Base-by-base conservation (phyloP, 1,140 invertebrate species). In the Potamilus streckersoni region DNA sequence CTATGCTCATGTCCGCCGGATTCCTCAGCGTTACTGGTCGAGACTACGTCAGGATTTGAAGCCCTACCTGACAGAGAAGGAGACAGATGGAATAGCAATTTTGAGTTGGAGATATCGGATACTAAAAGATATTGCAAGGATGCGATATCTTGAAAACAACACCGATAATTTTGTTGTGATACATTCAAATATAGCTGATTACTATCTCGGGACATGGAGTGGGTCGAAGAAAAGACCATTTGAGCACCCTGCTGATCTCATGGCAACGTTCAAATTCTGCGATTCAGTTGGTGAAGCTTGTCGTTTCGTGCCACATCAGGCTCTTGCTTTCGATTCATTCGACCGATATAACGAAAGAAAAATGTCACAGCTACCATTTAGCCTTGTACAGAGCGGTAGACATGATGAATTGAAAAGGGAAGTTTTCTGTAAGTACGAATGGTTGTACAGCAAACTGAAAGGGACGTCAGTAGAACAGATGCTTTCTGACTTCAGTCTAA, bases 171-270 rank as follows among this genome's bases (percentile, higher is more conserved):
- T 94, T 95, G 0, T 94, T 94, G 85, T 97, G 97, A 97, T 98
- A 87, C 96, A 98, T 88, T 97, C 96, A 1, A 95, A 95, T 90
- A 97, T 98, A 79, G 96, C 97, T 6, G 97, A 99, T 90, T 99
- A 98, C 88, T 99, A 96, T 87, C 90, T 98, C 16, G 97, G 97
- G 6, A 97, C 96, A 77, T 98, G 96, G 96, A 96, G 84, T 16
- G 96, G 96, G 6, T 93, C 92, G 66, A 94, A 95, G 0, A 95
- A 96, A 0, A 98, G 98, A 85, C 96, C 92, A 2, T 98, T 98
- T 85, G 96, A 96, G 84, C 98, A 96, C 83, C 97, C 96, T 0
- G 95, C 97, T 90, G 96, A 96, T 95, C 97, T 87, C 91, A 95
- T 70, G 79, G 76, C 79, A 78, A 80, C 85, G 59, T 69, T 72